These are phyloP conservation scores for Pogonomyrmex californicus DNA, from an alignment of 1,140 invertebrate genomes.

Conservation along the genomic window DNA sequence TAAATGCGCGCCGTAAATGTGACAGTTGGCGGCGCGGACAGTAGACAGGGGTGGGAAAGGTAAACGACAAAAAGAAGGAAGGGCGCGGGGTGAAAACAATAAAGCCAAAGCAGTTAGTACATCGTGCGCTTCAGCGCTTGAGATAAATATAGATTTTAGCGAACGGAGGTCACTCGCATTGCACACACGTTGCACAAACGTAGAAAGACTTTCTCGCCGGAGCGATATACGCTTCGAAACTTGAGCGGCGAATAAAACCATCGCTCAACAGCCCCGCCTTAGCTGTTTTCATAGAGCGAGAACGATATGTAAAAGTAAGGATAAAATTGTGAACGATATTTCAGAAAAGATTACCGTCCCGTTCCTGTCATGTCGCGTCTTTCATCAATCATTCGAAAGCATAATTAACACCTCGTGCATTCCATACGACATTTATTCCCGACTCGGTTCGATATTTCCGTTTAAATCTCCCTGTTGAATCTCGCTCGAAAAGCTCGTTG, in stretches of 20 bases:
- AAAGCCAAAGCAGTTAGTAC: slow-evolving; percentile 81
- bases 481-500: slow-evolving; percentile 8
- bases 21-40: slow-evolving; percentile 64
- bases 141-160: slow-evolving; percentile 84
- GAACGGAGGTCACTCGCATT: slow-evolving; percentile 84
- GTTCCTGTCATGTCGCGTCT: background rate
- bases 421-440: background rate
- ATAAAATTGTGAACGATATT: background rate
- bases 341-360: background rate
- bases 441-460: background rate
- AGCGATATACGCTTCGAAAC: background rate
- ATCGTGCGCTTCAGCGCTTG: slow-evolving; percentile 77
- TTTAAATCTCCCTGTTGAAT: too few species aligned
- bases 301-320: background rate
- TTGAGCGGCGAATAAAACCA: background rate
- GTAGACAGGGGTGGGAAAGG: slow-evolving; percentile 44
- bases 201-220: slow-evolving; percentile 75
- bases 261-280: background rate
- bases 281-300: background rate
- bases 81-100: slow-evolving; percentile 75
- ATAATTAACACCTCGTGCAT: background rate
- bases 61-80: slow-evolving; percentile 74
- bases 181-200: slow-evolving; percentile 69
- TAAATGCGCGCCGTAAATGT: slow-evolving; percentile 69
- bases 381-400: background rate